phyloP scores from a whole-genome alignment of 2,888 invertebrate species.

The Apomyelois bistriatella region DNA sequence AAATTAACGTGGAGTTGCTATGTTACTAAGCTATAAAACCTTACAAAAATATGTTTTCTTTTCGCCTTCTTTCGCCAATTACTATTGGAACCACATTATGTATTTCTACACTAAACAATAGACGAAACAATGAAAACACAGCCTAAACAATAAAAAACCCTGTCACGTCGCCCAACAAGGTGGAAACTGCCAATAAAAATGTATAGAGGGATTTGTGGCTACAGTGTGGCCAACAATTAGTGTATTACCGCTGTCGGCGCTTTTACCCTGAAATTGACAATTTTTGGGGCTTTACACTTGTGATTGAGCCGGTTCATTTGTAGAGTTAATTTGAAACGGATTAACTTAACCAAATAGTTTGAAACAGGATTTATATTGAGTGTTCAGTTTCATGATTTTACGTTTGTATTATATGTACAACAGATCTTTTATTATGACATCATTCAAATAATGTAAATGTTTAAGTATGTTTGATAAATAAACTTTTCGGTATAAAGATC shows the following conservation, averaged over 20 bases:
- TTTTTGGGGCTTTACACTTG: conserved; percentile 1
- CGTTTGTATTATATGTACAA: not conserved
- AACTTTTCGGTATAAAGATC: no score
- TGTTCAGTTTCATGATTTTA: not conserved
- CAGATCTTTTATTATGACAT: no score
- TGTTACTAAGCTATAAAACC: no score
- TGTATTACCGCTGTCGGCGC: conserved; percentile 44
- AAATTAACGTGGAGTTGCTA: no score
- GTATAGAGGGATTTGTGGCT: conserved; percentile 57
- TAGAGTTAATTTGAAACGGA: not conserved
- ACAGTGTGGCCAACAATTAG: conserved; percentile 56
- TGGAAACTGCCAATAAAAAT: conserved; percentile 11
- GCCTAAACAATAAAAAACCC: conserved; percentile 36
- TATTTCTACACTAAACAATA: not conserved
- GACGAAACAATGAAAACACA: conserved; percentile 15
- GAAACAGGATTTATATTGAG: not conserved
- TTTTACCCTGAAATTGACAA: conserved; percentile 2
- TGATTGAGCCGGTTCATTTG: not conserved
- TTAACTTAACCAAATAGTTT: not conserved
- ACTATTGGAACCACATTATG: no score
- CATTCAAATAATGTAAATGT: no score
- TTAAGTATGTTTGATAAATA: no score
- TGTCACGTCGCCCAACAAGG: conserved; percentile 45
- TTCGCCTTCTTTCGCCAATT: no score
- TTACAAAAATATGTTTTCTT: no score